Conservation (phyloP, 2,113 vertebrate species). For the Cottus gobio region DNA sequence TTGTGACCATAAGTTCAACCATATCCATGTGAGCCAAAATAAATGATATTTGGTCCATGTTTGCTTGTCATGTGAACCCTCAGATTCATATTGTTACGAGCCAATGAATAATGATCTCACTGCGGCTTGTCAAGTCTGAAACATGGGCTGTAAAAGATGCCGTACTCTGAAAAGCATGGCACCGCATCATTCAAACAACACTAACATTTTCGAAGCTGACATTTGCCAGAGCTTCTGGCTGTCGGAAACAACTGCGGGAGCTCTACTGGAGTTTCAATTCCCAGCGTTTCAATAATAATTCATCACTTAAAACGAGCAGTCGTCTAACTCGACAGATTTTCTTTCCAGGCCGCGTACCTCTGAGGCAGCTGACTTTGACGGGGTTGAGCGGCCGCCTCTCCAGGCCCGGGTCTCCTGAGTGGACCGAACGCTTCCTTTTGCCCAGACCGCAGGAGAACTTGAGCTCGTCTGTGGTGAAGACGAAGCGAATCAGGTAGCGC, state of each 20-base stretch:
- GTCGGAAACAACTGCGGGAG: neutral
- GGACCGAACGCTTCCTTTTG: slow-evolving; percentile 98
- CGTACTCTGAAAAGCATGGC: neutral
- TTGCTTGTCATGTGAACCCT: neutral
- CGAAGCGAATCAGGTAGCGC: slow-evolving; percentile 98
- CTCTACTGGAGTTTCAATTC: neutral
- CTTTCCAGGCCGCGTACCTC: slow-evolving; percentile 84
- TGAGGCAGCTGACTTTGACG: slow-evolving; percentile 99
- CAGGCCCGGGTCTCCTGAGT: slow-evolving; percentile 95
- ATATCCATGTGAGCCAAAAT: neutral
- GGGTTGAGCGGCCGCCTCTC: slow-evolving; percentile 98
- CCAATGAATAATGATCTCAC: neutral
- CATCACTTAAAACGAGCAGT: neutral
- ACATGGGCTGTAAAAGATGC: neutral
- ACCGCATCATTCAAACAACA: slow-evolving; percentile 2
- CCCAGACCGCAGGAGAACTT: slow-evolving; percentile 99
- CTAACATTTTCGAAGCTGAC: neutral
- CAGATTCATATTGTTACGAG: neutral
- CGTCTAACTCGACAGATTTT: neutral
- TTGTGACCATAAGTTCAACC: neutral
- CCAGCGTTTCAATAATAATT: neutral
- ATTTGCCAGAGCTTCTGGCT: slow-evolving; percentile 2
- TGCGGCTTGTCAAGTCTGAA: neutral
- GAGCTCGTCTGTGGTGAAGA: slow-evolving; percentile 99
- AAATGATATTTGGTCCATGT: neutral